Evolutionary conservation across 2,797 vertebrate genomes (phyloP), one percentile per base, ranked within the genome.

Genomic region (Smutsia temminckii): DNA sequence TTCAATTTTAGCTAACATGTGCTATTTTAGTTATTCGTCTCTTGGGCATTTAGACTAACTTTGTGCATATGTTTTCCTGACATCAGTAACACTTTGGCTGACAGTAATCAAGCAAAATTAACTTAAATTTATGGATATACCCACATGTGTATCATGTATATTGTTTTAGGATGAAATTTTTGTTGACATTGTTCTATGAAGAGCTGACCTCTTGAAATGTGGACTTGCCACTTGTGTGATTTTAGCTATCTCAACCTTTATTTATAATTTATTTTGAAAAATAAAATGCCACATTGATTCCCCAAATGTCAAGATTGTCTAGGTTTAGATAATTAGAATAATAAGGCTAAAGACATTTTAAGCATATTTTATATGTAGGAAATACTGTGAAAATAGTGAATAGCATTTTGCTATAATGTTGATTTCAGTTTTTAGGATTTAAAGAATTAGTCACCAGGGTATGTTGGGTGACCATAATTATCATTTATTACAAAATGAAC

Each of bases 321-420:
- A 95, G 92, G 84, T 93, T 94, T 98, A 96, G 94, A 86, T 93
- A 84, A 89, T 97, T 97, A 97, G 95, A 95, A 83, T 96, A 95
- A 95, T 97, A 97, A 97, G 86, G 91, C 80, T 96, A 95, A 97
- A 95, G 97, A 97, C 97, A 97, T 98, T 98, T 98, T 96, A 98
- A 96, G 94, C 98, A 96, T 97, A 98, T 98, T 98, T 98, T 97
- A 95, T 98, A 95, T 97, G 95, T 98, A 95, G 97, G 96, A 97
- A 97, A 97, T 98, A 98, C 98, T 98, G 98, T 98, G 98, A 98
- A 98, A 97, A 98, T 98, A 96, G 97, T 97, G 97, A 98, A 97
- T 97, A 97, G 96, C 97, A 97, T 96, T 98, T 98, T 97, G 97
- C 95, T 97, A 97, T 98, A 97, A 97, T 97, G 94, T 98, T 98